Percentiles rank a stretch among this genome's conserved stretches.
phyloP scores from a whole-genome alignment of 2,888 invertebrate species.

The Oscheius sp. region DNA sequence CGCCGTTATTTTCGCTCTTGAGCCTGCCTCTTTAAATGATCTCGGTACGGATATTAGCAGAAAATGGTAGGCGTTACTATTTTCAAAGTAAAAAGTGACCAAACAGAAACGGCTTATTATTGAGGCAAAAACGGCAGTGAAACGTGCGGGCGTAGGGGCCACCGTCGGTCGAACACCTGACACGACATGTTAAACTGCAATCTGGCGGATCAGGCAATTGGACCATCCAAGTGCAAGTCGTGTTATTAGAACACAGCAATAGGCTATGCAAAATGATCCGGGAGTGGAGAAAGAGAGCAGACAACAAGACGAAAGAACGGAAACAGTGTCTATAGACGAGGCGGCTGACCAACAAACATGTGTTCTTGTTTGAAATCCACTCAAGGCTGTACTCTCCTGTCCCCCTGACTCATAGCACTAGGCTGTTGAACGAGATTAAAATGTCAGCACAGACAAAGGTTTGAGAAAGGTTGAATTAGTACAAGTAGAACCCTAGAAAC shows the following conservation, averaged over 20 bases:
- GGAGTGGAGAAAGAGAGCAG: not conserved
- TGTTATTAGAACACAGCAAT: not conserved
- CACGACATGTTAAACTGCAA: conserved; percentile 38
- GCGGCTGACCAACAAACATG: conserved; percentile 23
- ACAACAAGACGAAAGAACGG: not conserved
- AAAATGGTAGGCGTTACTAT: not conserved
- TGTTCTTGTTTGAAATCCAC: conserved; percentile 31
- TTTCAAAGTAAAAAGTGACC: not conserved
- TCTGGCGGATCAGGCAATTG: conserved; percentile 37
- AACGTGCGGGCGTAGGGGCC: conserved; percentile 19
- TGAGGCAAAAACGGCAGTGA: conserved; percentile 32
- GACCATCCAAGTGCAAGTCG: conserved; percentile 31
- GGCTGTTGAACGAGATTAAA: too few species aligned
- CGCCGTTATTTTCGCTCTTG: too few species aligned
- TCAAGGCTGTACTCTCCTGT: conserved; percentile 14
- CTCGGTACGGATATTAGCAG: too few species aligned
- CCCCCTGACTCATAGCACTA: not conserved
- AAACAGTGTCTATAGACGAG: conserved; percentile 7
- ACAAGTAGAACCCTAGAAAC: too few species aligned
- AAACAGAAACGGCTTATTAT: conserved; percentile 28
- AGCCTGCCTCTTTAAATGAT: too few species aligned
- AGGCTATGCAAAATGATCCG: not conserved
- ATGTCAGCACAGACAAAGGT: too few species aligned
- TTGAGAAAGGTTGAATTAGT: too few species aligned
- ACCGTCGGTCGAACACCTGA: conserved; percentile 37